Percentiles rank a stretch among this genome's conserved stretches.
phyloP scores from a whole-genome alignment of 2,797 vertebrate species.

The Poeciliopsis gracilis region DNA sequence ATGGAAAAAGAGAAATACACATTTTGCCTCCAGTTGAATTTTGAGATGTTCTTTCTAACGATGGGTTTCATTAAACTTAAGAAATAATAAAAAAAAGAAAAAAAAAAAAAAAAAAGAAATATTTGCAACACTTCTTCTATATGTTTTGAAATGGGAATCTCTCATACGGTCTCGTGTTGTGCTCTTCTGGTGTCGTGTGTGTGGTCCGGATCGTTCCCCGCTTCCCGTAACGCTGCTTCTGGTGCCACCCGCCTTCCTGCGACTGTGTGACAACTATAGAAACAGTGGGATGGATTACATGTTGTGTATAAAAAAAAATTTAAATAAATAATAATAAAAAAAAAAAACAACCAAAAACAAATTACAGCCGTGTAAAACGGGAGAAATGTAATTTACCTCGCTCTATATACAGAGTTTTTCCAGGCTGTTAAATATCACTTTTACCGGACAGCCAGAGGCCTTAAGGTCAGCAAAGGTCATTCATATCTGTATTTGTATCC shows the following conservation, averaged over 20 bases:
- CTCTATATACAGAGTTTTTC: constrained; percentile 6
- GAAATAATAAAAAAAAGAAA: neutral
- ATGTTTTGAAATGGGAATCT: neutral
- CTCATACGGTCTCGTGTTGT: neutral
- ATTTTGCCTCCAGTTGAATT: neutral
- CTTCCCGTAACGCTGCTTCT: neutral
- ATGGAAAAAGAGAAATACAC: neutral
- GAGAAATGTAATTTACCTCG: constrained; percentile 1
- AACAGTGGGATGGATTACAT: neutral
- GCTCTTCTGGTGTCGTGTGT: neutral
- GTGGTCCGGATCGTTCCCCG: neutral
- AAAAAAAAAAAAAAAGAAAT: neutral
- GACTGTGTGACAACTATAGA: neutral
- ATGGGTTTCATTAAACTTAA: neutral
- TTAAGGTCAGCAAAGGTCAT: neutral
- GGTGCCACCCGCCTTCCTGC: too few species aligned
- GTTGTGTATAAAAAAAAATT: neutral
- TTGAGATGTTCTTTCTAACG: neutral
- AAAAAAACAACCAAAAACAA: neutral
- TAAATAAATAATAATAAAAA: neutral
- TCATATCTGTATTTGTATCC: neutral
- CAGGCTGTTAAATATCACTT: constrained; percentile 7
- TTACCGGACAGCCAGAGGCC: neutral
- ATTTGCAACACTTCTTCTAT: neutral
- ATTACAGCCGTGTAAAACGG: neutral